Evolutionary conservation across 2,113 vertebrate genomes (phyloP).

Genomic region (Eulacestoma nigropectus): DNA sequence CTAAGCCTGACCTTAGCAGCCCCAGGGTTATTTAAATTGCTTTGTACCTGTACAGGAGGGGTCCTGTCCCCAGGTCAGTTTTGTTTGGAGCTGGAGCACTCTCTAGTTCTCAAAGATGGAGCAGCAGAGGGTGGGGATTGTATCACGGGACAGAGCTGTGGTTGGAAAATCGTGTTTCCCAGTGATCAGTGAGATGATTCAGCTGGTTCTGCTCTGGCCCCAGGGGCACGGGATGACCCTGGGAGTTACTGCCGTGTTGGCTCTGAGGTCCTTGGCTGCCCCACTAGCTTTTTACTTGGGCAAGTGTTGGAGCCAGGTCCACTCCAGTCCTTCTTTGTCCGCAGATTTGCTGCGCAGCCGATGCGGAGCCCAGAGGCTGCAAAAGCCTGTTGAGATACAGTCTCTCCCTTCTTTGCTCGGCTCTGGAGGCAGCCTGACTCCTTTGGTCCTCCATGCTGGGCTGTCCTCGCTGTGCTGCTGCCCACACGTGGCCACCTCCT

Average conservation of each 20-base stretch:
- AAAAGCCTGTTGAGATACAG: accelerated
- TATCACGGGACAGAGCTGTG: background rate
- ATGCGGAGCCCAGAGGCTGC: background rate
- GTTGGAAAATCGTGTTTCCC: accelerated
- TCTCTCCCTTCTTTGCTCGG: background rate
- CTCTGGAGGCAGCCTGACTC: background rate
- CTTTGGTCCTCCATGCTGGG: accelerated
- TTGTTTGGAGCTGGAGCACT: background rate
- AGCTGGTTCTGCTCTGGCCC: background rate
- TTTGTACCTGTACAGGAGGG: background rate
- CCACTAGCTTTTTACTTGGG: background rate
- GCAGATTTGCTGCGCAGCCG: accelerated
- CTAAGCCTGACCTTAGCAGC: background rate
- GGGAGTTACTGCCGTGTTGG: accelerated
- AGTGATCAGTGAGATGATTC: background rate
- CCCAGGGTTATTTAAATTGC: background rate
- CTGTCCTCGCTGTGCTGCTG: background rate
- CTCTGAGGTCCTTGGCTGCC: background rate
- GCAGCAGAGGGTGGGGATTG: accelerated
- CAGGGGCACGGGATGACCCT: accelerated
- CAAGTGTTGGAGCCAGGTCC: background rate
- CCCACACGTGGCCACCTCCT: accelerated
- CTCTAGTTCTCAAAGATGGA: background rate
- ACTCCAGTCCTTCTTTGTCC: background rate
- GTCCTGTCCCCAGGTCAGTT: background rate